Percentiles rank a stretch among this genome's conserved stretches.
Conservation (phyloP, 2,888 invertebrate genomes). For the Drosophila diplacantha region DNA sequence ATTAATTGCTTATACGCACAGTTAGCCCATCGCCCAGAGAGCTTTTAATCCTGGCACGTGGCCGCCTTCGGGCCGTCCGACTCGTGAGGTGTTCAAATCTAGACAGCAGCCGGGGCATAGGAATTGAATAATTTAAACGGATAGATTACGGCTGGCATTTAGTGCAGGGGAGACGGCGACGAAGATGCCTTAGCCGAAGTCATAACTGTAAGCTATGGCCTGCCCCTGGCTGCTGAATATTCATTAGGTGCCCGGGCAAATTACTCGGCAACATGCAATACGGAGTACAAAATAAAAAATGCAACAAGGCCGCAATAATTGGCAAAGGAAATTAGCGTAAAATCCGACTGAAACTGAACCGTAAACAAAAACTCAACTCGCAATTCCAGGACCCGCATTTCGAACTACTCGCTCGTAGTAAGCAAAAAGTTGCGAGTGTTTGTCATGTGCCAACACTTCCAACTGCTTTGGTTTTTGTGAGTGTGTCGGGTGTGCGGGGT, state of each 20-base stretch:
- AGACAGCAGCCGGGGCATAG: slow-evolving; percentile 14
- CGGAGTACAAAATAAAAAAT: slow-evolving; percentile 15
- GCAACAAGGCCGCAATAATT: slow-evolving; percentile 33
- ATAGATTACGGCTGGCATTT: slow-evolving; percentile 31
- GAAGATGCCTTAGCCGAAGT: slow-evolving; percentile 13
- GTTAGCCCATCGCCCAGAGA: slow-evolving; percentile 16
- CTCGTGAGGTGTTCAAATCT: slow-evolving; percentile 32
- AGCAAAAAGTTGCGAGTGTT: slow-evolving; percentile 67
- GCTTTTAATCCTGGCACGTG: slow-evolving; percentile 41
- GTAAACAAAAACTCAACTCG: slow-evolving; percentile 35
- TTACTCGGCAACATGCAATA: slow-evolving; percentile 39
- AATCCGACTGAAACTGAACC: slow-evolving; percentile 51
- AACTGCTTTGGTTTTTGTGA: slow-evolving; percentile 54
- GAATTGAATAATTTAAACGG: slow-evolving; percentile 39
- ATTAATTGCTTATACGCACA: slow-evolving; percentile 35
- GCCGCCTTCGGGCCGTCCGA: slow-evolving; percentile 20
- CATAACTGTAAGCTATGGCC: slow-evolving; percentile 31
- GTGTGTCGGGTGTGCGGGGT: neutral
- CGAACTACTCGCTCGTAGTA: too few relatives aligned
- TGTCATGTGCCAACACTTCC: slow-evolving; percentile 71
- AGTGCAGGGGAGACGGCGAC: slow-evolving; percentile 3
- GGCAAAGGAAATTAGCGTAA: slow-evolving; percentile 56
- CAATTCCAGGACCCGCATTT: slow-evolving; percentile 26
- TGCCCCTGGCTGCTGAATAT: slow-evolving; percentile 33
- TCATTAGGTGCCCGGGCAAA: slow-evolving; percentile 32